Evolutionary conservation across 23 tunicate genomes (phyloP), one percentile per base, ranked within the genome.

Genomic region (Trididemnum nubilum): DNA sequence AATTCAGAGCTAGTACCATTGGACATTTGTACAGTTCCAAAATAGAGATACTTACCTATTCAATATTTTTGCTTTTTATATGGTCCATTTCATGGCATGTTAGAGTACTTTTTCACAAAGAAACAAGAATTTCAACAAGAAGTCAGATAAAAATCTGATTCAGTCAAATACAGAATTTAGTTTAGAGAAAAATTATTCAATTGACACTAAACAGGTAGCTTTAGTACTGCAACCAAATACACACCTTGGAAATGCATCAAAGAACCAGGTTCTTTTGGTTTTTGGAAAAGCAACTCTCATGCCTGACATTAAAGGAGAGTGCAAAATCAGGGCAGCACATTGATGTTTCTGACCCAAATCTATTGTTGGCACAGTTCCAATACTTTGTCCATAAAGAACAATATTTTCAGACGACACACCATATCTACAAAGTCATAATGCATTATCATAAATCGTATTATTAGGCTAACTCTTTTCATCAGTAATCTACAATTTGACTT

Each of bases 281-380:
- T 86, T 85, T 1, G 99, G 99, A 61, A 95, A 95, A 18, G 95
- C 96, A 27, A 95, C 99, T 63, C 99, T 61, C 83, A 95, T 32
- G 19, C 99, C 99, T 19, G 92, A 85, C 21, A 90, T 70, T 27
- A 95, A 58, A 15, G 99, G 99, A 28, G 99, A 90, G 60, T 95
- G 99, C 15, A 95, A 71, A 22, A 95, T 78, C 44, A 95, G 92
- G 2, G 96, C 99, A 32, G 87, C 99, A 73, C 96, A 95, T 67
- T 95, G 92, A 54, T 77, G 83, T 57, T 95, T 95, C 36, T 35
- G 78, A 1, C 96, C 99, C 1, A 95, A 86, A 67, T 95, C 99
- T 54, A 90, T 83, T 7, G 99, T 95, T 32, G 99, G 96, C 26
- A 90, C 99, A 1, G 99, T 95, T 28, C 99, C 99, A 63, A 95